Evolutionary conservation across 2,113 vertebrate genomes (phyloP).

Genomic region (Neolamprologus fasciatus): DNA sequence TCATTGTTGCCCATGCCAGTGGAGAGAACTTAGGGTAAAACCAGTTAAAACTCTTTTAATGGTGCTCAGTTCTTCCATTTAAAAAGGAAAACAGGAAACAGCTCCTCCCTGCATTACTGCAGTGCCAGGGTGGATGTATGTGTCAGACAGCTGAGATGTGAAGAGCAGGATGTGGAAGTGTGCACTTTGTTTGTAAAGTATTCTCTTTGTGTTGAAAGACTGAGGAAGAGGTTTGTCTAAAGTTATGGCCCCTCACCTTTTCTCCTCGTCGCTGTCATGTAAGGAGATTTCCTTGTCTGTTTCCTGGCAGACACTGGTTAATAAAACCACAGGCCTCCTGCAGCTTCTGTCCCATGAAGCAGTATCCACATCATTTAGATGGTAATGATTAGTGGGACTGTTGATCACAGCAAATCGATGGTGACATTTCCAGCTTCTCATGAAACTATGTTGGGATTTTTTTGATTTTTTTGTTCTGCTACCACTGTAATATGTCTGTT

Average conservation of each 20-base stretch:
- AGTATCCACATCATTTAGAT: background rate
- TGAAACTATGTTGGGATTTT: background rate
- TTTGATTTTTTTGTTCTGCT: background rate
- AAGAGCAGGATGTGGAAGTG: background rate
- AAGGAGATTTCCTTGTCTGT: background rate
- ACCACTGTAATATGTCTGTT: background rate
- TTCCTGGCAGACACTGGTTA: slow-evolving; percentile 2
- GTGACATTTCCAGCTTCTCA: background rate
- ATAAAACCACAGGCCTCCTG: background rate
- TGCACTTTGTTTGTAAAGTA: slow-evolving; percentile 40
- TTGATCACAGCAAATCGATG: background rate
- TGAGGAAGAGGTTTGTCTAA: background rate
- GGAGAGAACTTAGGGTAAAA: background rate
- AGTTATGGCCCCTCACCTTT: background rate
- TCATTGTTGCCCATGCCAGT: slow-evolving; percentile 27
- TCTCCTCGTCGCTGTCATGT: background rate
- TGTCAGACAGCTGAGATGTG: background rate
- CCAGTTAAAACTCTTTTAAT: background rate
- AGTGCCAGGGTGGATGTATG: slow-evolving; percentile 16
- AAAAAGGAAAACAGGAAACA: slow-evolving; percentile 63
- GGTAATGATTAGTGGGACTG: background rate
- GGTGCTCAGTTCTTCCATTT: slow-evolving; percentile 39
- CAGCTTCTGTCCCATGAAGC: background rate
- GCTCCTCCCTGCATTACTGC: slow-evolving; percentile 30
- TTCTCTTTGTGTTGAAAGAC: slow-evolving; percentile 30